Evolutionary conservation across 2,797 vertebrate genomes (phyloP), one percentile per base, ranked within the genome.

Genomic region (Calcarius lapponicus): DNA sequence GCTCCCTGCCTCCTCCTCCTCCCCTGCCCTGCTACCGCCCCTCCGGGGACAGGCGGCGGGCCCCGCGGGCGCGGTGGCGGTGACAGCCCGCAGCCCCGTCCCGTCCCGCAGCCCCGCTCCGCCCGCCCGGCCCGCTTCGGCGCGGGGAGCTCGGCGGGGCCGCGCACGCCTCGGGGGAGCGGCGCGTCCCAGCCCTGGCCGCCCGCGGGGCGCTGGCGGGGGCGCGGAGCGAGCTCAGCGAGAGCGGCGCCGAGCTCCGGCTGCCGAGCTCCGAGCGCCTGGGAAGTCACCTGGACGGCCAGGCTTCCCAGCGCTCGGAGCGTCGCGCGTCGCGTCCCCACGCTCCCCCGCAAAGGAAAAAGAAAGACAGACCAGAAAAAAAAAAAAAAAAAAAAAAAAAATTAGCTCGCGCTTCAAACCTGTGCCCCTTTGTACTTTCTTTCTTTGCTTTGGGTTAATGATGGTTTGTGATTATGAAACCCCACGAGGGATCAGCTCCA

Each of bases 401-500:
- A 31, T 18, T 7, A 45, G 17, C 43, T 69, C 18, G 9, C 22
- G 22, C 61, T 34, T 40, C 50, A 70, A 90, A 88, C 71, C 74
- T 78, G 64, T 90, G 91, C 71, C 90, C 83, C 86, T 95, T 89
- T 94, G 88, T 86, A 93, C 89, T 80, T 62, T 93, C 57, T 73
- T 73, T 86, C 75, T 93, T 62, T 86, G 81, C 91, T 87, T 48
- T 88, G 72, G 47, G 64, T 74, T 92, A 73, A 31, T 69, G 58
- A 71, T 92, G 96, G 81, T 48, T 91, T 92, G 83, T 70, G 87
- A 74, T 96, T 93, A 57, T 94, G 91, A 89, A 95, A 84, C 42
- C 9, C 29, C 48, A 24, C 6, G 40, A 71, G 80, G 70, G 48
- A 78, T 78, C 83, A 57, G 60, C 83, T 96, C 60, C 86, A 81